phyloP scores from a whole-genome alignment of 92 coral and sea anemone genomes.

The Isaurus tuberculatus region DNA sequence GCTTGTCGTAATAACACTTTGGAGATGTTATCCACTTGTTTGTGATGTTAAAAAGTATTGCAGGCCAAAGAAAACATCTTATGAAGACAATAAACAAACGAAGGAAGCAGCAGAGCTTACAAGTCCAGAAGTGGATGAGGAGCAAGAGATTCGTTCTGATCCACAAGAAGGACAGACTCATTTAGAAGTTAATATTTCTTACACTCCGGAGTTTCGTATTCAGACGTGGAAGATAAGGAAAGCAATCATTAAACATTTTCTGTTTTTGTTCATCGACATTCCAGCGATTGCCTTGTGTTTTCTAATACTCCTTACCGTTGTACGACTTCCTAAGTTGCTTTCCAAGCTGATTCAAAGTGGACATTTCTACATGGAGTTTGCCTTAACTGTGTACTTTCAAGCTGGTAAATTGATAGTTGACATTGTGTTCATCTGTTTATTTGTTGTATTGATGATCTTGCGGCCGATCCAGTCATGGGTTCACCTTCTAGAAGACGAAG shows the following conservation, averaged over 20 bases:
- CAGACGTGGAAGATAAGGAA: constrained; percentile 91
- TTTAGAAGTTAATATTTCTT: not conserved
- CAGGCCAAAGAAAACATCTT: constrained; percentile 50
- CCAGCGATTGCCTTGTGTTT: constrained; percentile 85
- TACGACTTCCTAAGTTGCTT: constrained; percentile 82
- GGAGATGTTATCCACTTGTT: constrained; percentile 90
- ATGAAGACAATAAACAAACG: not conserved
- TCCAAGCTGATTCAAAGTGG: constrained; percentile 90
- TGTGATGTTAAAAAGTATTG: constrained; percentile 81
- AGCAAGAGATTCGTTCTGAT: not conserved
- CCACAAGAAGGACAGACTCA: not conserved
- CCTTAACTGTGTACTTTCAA: constrained; percentile 79
- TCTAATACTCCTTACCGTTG: constrained; percentile 76
- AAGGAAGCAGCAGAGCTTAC: constrained; percentile 22
- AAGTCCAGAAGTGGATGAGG: not conserved
- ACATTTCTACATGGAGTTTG: constrained; percentile 91
- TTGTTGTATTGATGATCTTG: constrained; percentile 82
- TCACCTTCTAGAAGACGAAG: constrained; percentile 92
- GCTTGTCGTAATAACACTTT: constrained; percentile 75
- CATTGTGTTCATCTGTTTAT: constrained; percentile 79
- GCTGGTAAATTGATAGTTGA: constrained; percentile 76
- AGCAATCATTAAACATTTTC: constrained; percentile 83
- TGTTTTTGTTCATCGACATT: constrained; percentile 80
- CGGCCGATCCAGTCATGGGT: constrained; percentile 97
- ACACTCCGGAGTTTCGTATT: constrained; percentile 2